These are phyloP conservation scores for Lycodopsis pacificus DNA, from an alignment of 2,797 vertebrate genomes.

Conservation along the genomic window DNA sequence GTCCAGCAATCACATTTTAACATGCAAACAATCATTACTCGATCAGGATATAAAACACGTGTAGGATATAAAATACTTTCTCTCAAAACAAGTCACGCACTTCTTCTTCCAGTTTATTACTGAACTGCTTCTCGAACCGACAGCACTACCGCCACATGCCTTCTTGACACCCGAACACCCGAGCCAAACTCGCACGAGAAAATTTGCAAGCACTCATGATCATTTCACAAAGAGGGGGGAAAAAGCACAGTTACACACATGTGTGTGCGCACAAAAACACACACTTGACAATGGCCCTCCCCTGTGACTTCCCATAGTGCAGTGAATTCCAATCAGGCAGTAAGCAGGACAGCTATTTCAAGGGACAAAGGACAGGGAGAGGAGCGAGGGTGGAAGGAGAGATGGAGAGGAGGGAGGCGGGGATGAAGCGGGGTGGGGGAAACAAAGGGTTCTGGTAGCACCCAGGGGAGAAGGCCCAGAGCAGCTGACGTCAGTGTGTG, in stretches of 20 bases:
- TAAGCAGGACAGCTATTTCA: slow-evolving; percentile 98
- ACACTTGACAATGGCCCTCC: slow-evolving; percentile 69
- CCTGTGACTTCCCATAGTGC: slow-evolving; percentile 77
- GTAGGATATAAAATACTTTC: too few species aligned
- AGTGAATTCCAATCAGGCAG: slow-evolving; percentile 97
- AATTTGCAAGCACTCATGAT: slow-evolving; percentile 28
- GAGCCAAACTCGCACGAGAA: background rate
- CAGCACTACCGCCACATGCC: background rate
- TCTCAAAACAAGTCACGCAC: background rate
- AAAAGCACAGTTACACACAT: slow-evolving; percentile 27
- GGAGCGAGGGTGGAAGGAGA: slow-evolving; percentile 88
- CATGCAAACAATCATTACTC: background rate
- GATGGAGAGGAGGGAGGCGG: slow-evolving; percentile 78
- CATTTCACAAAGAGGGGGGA: background rate
- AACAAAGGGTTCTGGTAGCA: slow-evolving; percentile 86
- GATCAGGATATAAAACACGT: background rate
- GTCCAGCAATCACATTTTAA: background rate
- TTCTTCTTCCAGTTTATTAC: background rate
- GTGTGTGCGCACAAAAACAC: slow-evolving; percentile 36
- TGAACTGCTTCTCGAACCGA: background rate
- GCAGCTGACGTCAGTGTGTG: slow-evolving; percentile 93
- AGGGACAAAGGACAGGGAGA: slow-evolving; percentile 96
- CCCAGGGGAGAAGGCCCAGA: slow-evolving; percentile 96
- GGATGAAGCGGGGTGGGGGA: slow-evolving; percentile 59
- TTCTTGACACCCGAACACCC: slow-evolving; percentile 1